Conservation (phyloP, 2,113 vertebrate genomes). For the Callochromis pleurospilus region DNA sequence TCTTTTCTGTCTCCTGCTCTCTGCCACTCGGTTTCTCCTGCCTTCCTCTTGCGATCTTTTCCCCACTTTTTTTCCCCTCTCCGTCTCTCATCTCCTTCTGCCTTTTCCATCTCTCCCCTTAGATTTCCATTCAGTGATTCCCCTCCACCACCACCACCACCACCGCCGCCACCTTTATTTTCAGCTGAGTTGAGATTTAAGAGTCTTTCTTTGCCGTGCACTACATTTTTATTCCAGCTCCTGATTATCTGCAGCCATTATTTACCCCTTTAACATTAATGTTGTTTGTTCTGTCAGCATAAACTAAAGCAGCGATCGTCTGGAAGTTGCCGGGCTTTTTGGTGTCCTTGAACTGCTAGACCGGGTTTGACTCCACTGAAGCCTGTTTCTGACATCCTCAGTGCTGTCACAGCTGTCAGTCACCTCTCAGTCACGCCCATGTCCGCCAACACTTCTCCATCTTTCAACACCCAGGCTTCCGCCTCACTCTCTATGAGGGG, state of each 20-base stretch:
- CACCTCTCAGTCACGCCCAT: slow-evolving; percentile 29
- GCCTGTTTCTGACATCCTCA: slow-evolving; percentile 45
- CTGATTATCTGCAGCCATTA: not conserved
- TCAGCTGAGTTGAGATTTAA: not conserved
- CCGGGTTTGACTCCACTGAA: slow-evolving; percentile 11
- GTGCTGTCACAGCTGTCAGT: slow-evolving; percentile 55
- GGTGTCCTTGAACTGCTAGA: slow-evolving; percentile 51
- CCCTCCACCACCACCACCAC: not conserved
- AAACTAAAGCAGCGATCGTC: not conserved
- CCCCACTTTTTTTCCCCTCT: not conserved
- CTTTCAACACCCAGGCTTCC: slow-evolving; percentile 33
- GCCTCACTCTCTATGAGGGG: slow-evolving; percentile 19
- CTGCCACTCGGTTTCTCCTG: not conserved
- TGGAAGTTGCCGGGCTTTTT: not conserved
- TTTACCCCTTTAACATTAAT: not conserved
- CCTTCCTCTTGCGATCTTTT: not conserved
- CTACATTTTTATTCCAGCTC: not conserved
- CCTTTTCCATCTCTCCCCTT: slow-evolving; percentile 23
- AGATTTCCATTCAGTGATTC: slow-evolving; percentile 40
- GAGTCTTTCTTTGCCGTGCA: not conserved
- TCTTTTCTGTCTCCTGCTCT: not conserved
- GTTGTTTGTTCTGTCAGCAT: not conserved
- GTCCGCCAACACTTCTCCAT: slow-evolving; percentile 41
- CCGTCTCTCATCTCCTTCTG: slow-evolving; percentile 20
- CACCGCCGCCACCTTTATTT: not conserved